Base-by-base conservation (phyloP, 2,888 invertebrate species). In the Stenodera caucasica region DNA sequence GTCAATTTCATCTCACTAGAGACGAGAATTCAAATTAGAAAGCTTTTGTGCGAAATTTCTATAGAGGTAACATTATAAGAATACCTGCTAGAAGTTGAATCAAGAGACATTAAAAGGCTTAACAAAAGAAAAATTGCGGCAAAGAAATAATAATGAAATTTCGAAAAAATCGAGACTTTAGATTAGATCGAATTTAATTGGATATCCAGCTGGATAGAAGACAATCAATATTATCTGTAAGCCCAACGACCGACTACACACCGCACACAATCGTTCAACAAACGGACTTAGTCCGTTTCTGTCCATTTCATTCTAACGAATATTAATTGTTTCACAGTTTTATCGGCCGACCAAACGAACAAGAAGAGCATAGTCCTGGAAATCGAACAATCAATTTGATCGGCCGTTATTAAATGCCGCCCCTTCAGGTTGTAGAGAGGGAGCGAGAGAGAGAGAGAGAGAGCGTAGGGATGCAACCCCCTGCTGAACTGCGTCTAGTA, bases 371-470 rank as follows among this genome's bases (percentile, higher is more conserved):
- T 45, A 49, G 58, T 55, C 55, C 60, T 59, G 58, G 65, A 60
- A 67, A 69, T 72, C 69, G 69, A 69, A 72, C 70, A 70, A 72
- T 74, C 72, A 71, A 72, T 72, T 71, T 66, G 62, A 70, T 65
- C 66, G 58, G 68, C 65, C 67, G 51, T 63, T 68, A 67, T 68
- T 68, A 62, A 65, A n/a, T n/a, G 64, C 59, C 61, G 61, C 58
- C 61, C 57, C 65, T 68, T 64, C 66, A 21, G 45, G 49, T 55
- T 54, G 53, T 50, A 54, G 49, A 18, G 45, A 23, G 15, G 29
- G 15, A 49, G 52, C 45, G 23, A 51, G 53, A 50, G 37, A 56
- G 35, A n/a, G n/a, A n/a, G n/a, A n/a, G n/a, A n/a, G n/a, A n/a
- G n/a, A n/a, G 53, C 35, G 64, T 53, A 55, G n/a, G n/a, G n/a